These are phyloP conservation scores for Megaptera novaeangliae DNA, from an alignment of 2,113 vertebrate genomes.

Conservation along the genomic window DNA sequence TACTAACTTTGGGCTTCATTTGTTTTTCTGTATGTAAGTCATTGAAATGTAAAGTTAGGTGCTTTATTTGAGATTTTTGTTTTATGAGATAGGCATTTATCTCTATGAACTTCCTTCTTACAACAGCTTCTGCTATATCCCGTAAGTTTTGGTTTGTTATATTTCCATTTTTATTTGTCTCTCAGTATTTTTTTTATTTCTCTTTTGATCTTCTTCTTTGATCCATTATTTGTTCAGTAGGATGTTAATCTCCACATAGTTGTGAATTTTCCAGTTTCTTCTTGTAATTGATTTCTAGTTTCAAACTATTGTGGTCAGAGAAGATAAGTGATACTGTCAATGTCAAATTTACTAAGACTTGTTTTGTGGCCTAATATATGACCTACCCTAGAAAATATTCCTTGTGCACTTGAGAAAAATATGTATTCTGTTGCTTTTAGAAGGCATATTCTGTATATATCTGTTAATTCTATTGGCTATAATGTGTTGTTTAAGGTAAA, in stretches of 20 bases:
- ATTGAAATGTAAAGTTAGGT: not conserved
- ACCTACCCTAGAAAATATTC: not conserved
- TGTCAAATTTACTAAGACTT: not conserved
- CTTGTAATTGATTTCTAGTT: not conserved
- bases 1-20: not conserved
- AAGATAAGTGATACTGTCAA: not conserved
- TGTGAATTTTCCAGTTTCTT: not conserved
- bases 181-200: not conserved
- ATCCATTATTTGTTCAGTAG: not conserved
- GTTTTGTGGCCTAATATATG: not conserved
- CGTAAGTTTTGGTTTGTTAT: not conserved
- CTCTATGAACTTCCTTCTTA: not conserved
- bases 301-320: not conserved
- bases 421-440: not conserved
- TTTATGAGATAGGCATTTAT: not conserved
- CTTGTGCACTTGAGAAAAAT: not conserved
- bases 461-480: not conserved
- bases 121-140: not conserved
- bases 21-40: not conserved
- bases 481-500: not conserved
- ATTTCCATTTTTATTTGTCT: not conserved
- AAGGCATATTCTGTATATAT: not conserved
- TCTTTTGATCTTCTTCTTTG: not conserved
- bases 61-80: not conserved
- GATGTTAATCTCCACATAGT: not conserved